These are phyloP conservation scores for Muscicapa adusta DNA, from an alignment of 2,113 vertebrate genomes.

Conservation along the genomic window DNA sequence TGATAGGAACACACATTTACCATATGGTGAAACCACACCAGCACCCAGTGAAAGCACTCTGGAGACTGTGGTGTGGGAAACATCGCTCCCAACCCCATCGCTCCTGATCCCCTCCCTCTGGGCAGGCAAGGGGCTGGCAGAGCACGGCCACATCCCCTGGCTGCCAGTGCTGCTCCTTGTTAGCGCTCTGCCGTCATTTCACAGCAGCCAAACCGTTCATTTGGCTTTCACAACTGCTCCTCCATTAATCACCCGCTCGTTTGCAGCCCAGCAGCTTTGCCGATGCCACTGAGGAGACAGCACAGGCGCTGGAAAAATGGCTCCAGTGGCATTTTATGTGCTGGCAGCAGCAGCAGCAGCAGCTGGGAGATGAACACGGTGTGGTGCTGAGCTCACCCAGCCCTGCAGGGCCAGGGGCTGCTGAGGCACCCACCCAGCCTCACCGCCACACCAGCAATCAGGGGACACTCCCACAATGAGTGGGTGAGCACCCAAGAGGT, in stretches of 20 bases:
- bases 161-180: neutral
- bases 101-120: neutral
- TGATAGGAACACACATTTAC: neutral
- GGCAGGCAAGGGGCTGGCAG: neutral
- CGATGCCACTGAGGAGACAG: neutral
- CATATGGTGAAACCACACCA: neutral
- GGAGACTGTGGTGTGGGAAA: neutral
- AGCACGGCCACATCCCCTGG: neutral
- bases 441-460: fast-evolving
- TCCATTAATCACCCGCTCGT: constrained; percentile 19
- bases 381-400: neutral
- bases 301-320: neutral
- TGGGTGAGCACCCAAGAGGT: fast-evolving
- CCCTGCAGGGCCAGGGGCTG: neutral
- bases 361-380: neutral
- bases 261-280: neutral
- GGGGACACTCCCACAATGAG: neutral
- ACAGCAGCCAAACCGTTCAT: neutral
- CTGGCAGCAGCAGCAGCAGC: neutral
- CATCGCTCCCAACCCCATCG: fast-evolving
- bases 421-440: neutral
- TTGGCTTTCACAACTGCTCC: neutral
- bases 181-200: neutral
- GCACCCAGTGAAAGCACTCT: neutral
- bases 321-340: neutral